Base-by-base conservation (phyloP, 2,113 vertebrate genomes). In the Passerina amoena region DNA sequence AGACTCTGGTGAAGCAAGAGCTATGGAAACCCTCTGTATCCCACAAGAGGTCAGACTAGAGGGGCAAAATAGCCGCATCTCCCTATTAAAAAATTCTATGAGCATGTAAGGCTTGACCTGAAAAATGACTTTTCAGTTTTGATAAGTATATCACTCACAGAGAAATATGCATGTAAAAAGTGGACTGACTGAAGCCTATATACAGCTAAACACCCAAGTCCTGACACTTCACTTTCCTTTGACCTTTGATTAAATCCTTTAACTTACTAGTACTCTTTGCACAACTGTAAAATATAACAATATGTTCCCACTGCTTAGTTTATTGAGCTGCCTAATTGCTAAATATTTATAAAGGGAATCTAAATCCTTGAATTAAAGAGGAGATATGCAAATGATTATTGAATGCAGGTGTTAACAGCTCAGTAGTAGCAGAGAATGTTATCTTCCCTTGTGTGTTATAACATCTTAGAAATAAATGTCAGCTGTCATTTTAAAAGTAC, bases 381-480 rank as follows among this genome's bases (percentile, higher is more conserved):
- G 35, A 86, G 81, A 78, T 68, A 82, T 86, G 82, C 76, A 96
- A 96, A 96, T 91, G 18, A 64, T 90, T 85, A 92, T 85, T 94
- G 81, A 96, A 84, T 69, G 76, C 91, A 95, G 72, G 71, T 97
- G 91, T 95, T 97, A 86, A 86, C 51, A 72, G 54, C 83, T 92
- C 81, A 86, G 12, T 28, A 56, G 48, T 27, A 78, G 80, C 71
- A 83, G 80, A 92, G 65, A 93, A 94, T 90, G 86, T 82, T 86
- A 37, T 78, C 82, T 83, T 94, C 75, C 81, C 53, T 72, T 90
- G 92, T 96, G 92, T n/a, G 6, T 79, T 69, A 53, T 90, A 95
- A 82, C 25, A n/a, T 94, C 95, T 92, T 92, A 94, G 96, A 97
- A 98, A 95, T 97, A 97, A 98, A 97, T 90, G 94, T 95, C 95